Base-by-base conservation (phyloP, 2,888 invertebrate genomes). In the Petrophora chlorosata region DNA sequence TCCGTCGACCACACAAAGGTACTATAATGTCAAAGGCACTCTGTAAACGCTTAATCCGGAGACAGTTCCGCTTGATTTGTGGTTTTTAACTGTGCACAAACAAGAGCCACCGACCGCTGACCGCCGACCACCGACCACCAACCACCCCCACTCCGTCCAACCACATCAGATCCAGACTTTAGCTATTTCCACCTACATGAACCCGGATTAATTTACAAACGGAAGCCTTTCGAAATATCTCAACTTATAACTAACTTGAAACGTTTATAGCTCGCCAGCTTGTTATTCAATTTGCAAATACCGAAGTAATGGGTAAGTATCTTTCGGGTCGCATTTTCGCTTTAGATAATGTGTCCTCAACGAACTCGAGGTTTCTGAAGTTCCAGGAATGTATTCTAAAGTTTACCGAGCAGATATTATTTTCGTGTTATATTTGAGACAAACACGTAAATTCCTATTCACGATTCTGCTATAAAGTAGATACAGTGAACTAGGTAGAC, bases 11-110 rank as follows among this genome's bases (percentile, higher is more conserved):
- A 32, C 47, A 33, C 48, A 42, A 40, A 48, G 50, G 50, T 46
- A 56, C 61, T 53, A 43, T 53, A 44, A 54, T 57, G 56, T 65
- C 61, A 63, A 69, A 62, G 63, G 65, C 60, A 67, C 65, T 69
- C 56, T 57, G 63, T 54, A 57, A 69, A 52, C 70, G 64, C 69
- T 73, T 70, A 67, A 72, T 67, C 63, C 58, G 36, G 44, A 61
- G 56, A 66, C 65, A 67, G 68, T 60, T 62, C 46, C 59, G 64
- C 68, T 74, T 75, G 75, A 80, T 82, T 79, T 82, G 76, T 75
- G 77, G 75, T 69, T 69, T 73, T 67, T 61, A 68, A 64, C 61
- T 61, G 59, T 56, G 60, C 64, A 57, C 69, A 75, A 79, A 74
- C 69, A 73, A 63, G 63, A 63, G 59, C 42, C 53, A 56, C 52